Evolutionary conservation across 2,797 vertebrate species (phyloP).

Genomic region (Coranthus polyacanthus): DNA sequence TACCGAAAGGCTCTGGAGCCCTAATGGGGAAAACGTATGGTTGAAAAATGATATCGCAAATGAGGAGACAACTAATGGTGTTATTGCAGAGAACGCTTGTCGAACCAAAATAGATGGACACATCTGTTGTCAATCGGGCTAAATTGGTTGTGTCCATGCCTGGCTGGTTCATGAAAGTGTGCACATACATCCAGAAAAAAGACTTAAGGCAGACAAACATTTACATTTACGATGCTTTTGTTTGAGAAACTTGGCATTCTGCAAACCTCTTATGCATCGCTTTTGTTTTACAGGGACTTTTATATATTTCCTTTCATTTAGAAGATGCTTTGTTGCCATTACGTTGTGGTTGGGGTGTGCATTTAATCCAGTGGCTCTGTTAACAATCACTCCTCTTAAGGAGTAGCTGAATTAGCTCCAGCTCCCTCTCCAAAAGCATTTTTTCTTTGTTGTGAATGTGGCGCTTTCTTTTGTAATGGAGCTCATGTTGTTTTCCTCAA

Average conservation of each 20-base stretch:
- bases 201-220: slow-evolving; percentile 73
- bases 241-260: slow-evolving; percentile 62
- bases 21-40: slow-evolving; percentile 71
- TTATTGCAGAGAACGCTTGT: slow-evolving; percentile 69
- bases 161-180: slow-evolving; percentile 56
- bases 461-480: slow-evolving; percentile 73
- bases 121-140: slow-evolving; percentile 82
- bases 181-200: slow-evolving; percentile 61
- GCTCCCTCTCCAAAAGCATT: slow-evolving; percentile 58
- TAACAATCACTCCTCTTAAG: slow-evolving; percentile 76
- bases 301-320: slow-evolving; percentile 75
- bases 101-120: slow-evolving; percentile 72
- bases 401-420: slow-evolving; percentile 65
- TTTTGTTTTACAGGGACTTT: slow-evolving; percentile 73
- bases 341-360: slow-evolving; percentile 67
- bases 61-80: slow-evolving; percentile 75
- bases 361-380: slow-evolving; percentile 77
- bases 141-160: slow-evolving; percentile 75
- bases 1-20: slow-evolving; percentile 51
- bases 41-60: slow-evolving; percentile 78
- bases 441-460: slow-evolving; percentile 73
- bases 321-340: slow-evolving; percentile 76
- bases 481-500: slow-evolving; percentile 71
- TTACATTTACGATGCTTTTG: slow-evolving; percentile 74
- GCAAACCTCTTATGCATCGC: slow-evolving; percentile 49